These are phyloP conservation scores for Diogma glabrata DNA, from an alignment of 2,888 invertebrate genomes.

Conservation along the genomic window DNA sequence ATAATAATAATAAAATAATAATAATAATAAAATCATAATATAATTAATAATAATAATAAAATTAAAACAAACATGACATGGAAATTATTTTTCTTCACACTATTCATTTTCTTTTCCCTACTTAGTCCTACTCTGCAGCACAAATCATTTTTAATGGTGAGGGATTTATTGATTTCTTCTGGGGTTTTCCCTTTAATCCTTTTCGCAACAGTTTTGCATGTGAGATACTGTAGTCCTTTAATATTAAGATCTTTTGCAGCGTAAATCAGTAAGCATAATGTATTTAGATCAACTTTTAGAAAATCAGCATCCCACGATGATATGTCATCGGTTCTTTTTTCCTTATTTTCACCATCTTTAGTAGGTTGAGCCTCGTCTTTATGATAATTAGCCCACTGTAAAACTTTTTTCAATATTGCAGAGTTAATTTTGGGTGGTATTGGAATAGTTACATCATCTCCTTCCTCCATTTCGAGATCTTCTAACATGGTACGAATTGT, in stretches of 20 bases:
- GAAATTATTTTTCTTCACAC: constrained; percentile 74
- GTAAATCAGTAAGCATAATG: constrained; percentile 88
- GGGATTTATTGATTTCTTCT: constrained; percentile 92
- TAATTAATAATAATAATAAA: too few relatives aligned
- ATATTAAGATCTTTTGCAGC: constrained; percentile 97
- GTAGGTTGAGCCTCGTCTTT: constrained; percentile 93
- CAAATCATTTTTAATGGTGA: constrained; percentile 97
- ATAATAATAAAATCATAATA: constrained; percentile 1
- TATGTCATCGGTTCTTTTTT: constrained; percentile 98
- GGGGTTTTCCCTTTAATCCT: constrained; percentile 99
- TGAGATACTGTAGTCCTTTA: constrained; percentile 88
- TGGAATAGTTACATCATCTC: constrained; percentile 90
- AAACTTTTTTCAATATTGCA: constrained; percentile 87
- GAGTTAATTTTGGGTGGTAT: constrained; percentile 96
- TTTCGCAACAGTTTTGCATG: constrained; percentile 96
- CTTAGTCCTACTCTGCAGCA: constrained; percentile 94
- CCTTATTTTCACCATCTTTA: constrained; percentile 95
- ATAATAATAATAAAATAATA: too few relatives aligned
- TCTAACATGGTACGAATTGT: constrained; percentile 98
- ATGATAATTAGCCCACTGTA: constrained; percentile 87
- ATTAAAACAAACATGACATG: background rate
- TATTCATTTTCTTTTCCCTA: constrained; percentile 93
- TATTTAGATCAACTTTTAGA: constrained; percentile 95
- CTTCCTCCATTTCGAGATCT: constrained; percentile 82
- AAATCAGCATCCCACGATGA: constrained; percentile 99